Evolutionary conservation across 2,797 vertebrate species (phyloP), one percentile per base, ranked within the genome.

Genomic region (Mycteria americana): DNA sequence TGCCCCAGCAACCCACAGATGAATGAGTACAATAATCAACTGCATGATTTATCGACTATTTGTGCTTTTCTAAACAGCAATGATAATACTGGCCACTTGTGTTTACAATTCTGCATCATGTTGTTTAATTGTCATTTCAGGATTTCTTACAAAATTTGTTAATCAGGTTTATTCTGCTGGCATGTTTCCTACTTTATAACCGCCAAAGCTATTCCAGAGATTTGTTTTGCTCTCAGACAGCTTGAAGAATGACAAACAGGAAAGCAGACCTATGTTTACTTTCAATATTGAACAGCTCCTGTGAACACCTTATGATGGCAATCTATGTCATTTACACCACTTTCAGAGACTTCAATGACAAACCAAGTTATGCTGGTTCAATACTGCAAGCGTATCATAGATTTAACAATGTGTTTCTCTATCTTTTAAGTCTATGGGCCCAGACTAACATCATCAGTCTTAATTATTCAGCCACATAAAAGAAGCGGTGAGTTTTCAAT

Each of bases 391-490:
- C 0, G 2, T 50, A 74, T 41, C 50, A 73, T 7, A 78, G 33
- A 30, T 62, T 37, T n/a, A 81, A 50, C 39, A 76, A 33, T 25
- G 50, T n/a, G 19, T 22, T 93, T 73, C 35, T 68, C 65, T 68
- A 24, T 51, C 27, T 93, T 88, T 56, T 65, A 95, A 94, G 74
- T n/a, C 43, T 82, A 24, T 57, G 3, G 24, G 53, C 35, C 41
- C 56, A 94, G n/a, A 95, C 54, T 87, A 92, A 91, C 11, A 91
- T 39, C 53, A 87, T 59, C 46, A 74, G 27, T 88, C 73, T 87
- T 96, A 81, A 95, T 92, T 86, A 95, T 48, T 94, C 62, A 96
- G 82, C 35, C 82, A 85, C 72, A 92, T 48, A 95, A 92, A 81
- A 95, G 84, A 94, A 85, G 46, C 9, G 31, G 13, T 62, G 68